Conservation (phyloP, 2,797 vertebrate species). For the Coranthus polyacanthus region DNA sequence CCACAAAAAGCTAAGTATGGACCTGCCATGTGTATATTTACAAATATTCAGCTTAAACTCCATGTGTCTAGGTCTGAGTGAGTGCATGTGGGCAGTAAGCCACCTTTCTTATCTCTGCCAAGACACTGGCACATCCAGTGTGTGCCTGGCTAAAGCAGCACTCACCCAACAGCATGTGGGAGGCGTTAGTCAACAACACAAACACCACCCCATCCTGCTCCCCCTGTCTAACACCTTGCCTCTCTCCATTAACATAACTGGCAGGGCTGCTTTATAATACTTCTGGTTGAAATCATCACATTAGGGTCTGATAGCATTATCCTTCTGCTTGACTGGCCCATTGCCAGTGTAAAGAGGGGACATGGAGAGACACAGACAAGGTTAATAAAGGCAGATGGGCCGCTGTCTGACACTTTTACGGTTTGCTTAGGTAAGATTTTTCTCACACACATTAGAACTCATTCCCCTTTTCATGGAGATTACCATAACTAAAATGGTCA, state of each 20-base stretch:
- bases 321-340: constrained; percentile 63
- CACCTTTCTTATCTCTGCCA: constrained; percentile 62
- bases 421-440: constrained; percentile 35
- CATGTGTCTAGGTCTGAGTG: constrained; percentile 24
- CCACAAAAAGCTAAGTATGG: constrained; percentile 37
- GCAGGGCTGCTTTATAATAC: constrained; percentile 68
- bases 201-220: constrained; percentile 53
- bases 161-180: constrained; percentile 62
- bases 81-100: constrained; percentile 36
- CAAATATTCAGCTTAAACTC: constrained; percentile 25
- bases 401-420: constrained; percentile 48
- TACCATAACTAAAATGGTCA: constrained; percentile 31
- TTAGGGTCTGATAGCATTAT: constrained; percentile 66
- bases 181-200: constrained; percentile 74
- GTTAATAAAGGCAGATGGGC: constrained; percentile 73
- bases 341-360: constrained; percentile 62
- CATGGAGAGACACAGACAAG: constrained; percentile 64
- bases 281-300: constrained; percentile 75
- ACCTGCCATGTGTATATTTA: constrained; percentile 34
- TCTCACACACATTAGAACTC: constrained; percentile 20
- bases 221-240: constrained; percentile 64
- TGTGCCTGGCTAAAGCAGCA: constrained; percentile 61
- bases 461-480: constrained; percentile 27
- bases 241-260: constrained; percentile 70
- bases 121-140: constrained; percentile 58